Conservation (phyloP, 2,888 invertebrate species). For the Ectropis crepuscularia region DNA sequence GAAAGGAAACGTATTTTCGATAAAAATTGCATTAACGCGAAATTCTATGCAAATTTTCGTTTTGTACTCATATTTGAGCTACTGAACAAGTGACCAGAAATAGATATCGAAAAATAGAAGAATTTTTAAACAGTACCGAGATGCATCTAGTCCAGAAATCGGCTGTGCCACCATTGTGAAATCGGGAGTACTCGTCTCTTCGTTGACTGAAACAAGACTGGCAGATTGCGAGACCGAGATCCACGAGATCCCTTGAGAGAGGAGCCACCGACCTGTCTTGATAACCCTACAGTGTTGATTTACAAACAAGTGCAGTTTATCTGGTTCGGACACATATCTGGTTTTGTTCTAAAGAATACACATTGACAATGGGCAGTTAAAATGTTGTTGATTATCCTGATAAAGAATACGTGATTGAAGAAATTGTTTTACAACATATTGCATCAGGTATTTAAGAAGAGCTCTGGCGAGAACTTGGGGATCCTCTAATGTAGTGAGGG, state of each 20-base stretch:
- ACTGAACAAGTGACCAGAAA: no score
- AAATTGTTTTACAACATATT: no score
- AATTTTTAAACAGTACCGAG: constrained; percentile 82
- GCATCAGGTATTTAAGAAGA: no score
- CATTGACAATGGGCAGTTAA: not conserved
- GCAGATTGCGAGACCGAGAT: constrained; percentile 26
- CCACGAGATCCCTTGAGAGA: constrained; percentile 22
- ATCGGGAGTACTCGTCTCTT: constrained; percentile 52
- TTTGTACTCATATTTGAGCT: no score
- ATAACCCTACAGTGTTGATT: constrained; percentile 63
- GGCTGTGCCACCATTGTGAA: constrained; percentile 70
- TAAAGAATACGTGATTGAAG: not conserved
- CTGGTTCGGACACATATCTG: constrained; percentile 3
- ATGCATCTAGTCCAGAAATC: constrained; percentile 88
- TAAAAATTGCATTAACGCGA: no score
- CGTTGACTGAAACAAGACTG: constrained; percentile 59
- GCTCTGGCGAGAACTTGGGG: no score
- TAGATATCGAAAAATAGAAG: no score
- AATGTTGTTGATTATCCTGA: not conserved
- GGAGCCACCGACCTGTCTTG: constrained; percentile 46
- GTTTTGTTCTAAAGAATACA: constrained; percentile 21
- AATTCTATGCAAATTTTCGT: no score
- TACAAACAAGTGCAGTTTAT: constrained; percentile 23
- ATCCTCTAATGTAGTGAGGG: no score
- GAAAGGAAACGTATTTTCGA: no score